phyloP scores from a whole-genome alignment of 1,140 invertebrate species.

The Heliconius himera region DNA sequence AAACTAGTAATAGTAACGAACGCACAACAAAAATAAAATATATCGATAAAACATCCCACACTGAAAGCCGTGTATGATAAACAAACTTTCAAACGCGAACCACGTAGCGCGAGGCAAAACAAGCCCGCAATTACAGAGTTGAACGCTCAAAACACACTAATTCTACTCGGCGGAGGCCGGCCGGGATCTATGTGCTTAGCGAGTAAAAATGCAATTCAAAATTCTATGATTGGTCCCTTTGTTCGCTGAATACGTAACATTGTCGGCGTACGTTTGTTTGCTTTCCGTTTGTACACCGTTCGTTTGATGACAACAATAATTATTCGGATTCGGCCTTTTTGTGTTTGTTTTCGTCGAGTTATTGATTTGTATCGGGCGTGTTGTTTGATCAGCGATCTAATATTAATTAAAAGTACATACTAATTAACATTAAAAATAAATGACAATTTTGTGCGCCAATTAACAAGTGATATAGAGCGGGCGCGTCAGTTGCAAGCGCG shows the following conservation, averaged over 20 bases:
- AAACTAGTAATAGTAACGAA: too few species aligned
- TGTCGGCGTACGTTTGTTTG: slow-evolving; percentile 33
- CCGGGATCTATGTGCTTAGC: slow-evolving; percentile 44
- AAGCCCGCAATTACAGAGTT: slow-evolving; percentile 46
- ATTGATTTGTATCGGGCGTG: slow-evolving; percentile 18
- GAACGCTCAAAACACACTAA: slow-evolving; percentile 50
- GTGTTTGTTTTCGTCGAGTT: slow-evolving; percentile 27
- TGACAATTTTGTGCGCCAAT: slow-evolving; percentile 29
- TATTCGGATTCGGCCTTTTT: slow-evolving; percentile 27
- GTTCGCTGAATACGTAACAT: slow-evolving; percentile 43
- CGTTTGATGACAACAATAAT: slow-evolving; percentile 36
- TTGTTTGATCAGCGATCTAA: background rate
- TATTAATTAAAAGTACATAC: background rate
- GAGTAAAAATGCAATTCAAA: slow-evolving; percentile 50
- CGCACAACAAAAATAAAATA: background rate
- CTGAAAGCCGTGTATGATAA: slow-evolving; percentile 33
- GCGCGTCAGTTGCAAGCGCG: slow-evolving; percentile 40
- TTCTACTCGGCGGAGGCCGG: slow-evolving; percentile 43
- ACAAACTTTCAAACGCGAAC: slow-evolving; percentile 38
- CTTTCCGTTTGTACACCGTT: slow-evolving; percentile 31
- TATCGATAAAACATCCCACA: background rate
- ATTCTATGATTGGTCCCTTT: slow-evolving; percentile 52
- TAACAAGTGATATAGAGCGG: slow-evolving; percentile 34
- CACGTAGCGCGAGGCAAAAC: slow-evolving; percentile 41
- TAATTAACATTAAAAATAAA: background rate